Conservation (phyloP, 2,888 invertebrate species). For the Melolontha melolontha region DNA sequence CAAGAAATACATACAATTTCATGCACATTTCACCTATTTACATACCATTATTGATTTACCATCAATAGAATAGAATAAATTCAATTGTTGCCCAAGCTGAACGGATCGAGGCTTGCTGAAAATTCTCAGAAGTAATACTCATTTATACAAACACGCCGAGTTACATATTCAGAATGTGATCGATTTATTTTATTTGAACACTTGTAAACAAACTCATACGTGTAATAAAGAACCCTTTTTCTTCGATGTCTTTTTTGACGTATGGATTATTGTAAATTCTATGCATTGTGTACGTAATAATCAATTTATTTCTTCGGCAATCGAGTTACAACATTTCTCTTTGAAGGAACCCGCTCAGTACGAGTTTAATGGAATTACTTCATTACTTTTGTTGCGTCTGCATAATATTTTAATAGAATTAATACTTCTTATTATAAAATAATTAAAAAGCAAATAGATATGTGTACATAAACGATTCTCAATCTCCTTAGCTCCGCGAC, state of each 20-base stretch:
- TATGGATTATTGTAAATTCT: constrained; percentile 27
- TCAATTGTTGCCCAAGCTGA: constrained; percentile 14
- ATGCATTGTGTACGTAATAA: constrained; percentile 20
- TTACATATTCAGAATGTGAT: constrained; percentile 34
- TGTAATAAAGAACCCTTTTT: constrained; percentile 22
- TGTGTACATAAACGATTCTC: too few relatives aligned
- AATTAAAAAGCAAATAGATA: not conserved
- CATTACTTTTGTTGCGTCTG: not conserved
- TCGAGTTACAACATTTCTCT: constrained; percentile 20
- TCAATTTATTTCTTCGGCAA: constrained; percentile 12
- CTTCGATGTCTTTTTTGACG: constrained; percentile 20
- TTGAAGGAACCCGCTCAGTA: constrained; percentile 22
- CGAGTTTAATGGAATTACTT: constrained; percentile 11
- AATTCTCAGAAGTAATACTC: constrained; percentile 32
- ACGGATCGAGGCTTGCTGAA: constrained; percentile 28
- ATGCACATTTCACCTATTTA: too few relatives aligned
- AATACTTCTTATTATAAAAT: constrained; percentile 3
- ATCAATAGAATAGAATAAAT: constrained; percentile 24
- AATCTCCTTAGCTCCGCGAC: too few relatives aligned
- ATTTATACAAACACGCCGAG: constrained; percentile 18
- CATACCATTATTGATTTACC: constrained; percentile 10
- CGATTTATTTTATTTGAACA: constrained; percentile 32
- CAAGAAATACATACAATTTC: too few relatives aligned
- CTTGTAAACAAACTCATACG: constrained; percentile 26
- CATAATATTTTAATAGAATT: constrained; percentile 19